Conservation (phyloP, 2,797 vertebrate genomes). For the Tapera naevia region DNA sequence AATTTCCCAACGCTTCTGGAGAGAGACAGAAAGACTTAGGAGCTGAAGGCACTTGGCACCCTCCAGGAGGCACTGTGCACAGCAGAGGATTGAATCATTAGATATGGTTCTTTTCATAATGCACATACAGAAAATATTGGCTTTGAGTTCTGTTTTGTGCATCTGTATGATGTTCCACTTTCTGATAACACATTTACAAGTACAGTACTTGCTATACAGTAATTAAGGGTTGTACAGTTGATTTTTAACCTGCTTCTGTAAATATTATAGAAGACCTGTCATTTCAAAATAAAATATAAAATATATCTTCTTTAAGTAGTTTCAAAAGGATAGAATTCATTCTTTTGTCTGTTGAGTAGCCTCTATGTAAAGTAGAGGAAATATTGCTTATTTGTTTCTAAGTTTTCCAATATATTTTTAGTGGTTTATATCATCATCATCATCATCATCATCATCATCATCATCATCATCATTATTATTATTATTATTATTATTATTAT, state of each 20-base stretch:
- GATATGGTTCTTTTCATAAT: neutral
- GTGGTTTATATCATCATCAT: too few species aligned
- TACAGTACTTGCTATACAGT: neutral
- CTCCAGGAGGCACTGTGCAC: constrained; percentile 22
- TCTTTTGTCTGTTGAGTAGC: neutral
- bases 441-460: too few species aligned
- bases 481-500: too few species aligned
- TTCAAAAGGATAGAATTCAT: neutral
- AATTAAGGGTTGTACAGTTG: neutral
- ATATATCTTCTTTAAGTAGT: neutral
- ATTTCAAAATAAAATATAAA: neutral
- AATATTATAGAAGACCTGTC: neutral
- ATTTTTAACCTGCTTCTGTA: neutral
- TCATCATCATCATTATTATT: too few species aligned
- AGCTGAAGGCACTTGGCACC: constrained; percentile 46
- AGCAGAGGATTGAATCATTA: constrained; percentile 33
- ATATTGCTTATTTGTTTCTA: neutral
- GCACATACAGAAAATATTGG: neutral
- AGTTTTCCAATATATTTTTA: neutral
- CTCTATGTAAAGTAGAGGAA: neutral
- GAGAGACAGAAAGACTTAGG: constrained; percentile 29
- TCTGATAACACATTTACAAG: neutral
- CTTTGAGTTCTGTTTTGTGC: neutral
- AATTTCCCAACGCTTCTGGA: constrained; percentile 45
- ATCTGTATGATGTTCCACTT: neutral